phyloP scores from a whole-genome alignment of 2,113 vertebrate species.

The Casuarius casuarius region DNA sequence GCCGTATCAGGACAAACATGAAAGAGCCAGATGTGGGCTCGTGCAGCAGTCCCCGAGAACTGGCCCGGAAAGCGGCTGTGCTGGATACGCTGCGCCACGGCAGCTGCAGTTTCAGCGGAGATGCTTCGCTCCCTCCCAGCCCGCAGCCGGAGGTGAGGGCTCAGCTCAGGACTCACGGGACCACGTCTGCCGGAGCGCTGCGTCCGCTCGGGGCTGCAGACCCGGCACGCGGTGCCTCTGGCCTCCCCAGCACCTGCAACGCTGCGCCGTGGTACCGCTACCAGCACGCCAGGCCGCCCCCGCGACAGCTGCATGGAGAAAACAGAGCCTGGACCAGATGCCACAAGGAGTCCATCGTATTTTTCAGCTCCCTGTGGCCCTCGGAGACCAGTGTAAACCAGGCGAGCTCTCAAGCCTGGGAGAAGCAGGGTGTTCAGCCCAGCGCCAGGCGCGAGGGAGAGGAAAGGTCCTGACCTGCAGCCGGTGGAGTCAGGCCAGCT shows the following conservation, averaged over 20 bases:
- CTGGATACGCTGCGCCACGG: background rate
- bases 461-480: background rate
- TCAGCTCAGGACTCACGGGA: background rate
- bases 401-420: background rate
- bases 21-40: conserved; percentile 14
- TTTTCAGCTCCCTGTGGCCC: background rate
- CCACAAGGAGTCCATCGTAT: background rate
- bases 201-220: background rate
- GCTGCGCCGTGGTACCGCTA: rapidly evolving
- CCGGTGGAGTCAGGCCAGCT: background rate
- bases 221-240: background rate
- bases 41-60: background rate
- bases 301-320: background rate
- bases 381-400: background rate
- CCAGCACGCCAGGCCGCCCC: background rate
- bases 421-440: background rate
- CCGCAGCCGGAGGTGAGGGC: rapidly evolving
- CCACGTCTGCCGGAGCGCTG: background rate
- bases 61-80: background rate
- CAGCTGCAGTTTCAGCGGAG: background rate
- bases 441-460: conserved; percentile 12
- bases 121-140: background rate
- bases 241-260: background rate
- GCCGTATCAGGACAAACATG: conserved; percentile 30
- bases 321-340: background rate